phyloP scores from a whole-genome alignment of 2,888 invertebrate species.

The Dysmachus trigonus region DNA sequence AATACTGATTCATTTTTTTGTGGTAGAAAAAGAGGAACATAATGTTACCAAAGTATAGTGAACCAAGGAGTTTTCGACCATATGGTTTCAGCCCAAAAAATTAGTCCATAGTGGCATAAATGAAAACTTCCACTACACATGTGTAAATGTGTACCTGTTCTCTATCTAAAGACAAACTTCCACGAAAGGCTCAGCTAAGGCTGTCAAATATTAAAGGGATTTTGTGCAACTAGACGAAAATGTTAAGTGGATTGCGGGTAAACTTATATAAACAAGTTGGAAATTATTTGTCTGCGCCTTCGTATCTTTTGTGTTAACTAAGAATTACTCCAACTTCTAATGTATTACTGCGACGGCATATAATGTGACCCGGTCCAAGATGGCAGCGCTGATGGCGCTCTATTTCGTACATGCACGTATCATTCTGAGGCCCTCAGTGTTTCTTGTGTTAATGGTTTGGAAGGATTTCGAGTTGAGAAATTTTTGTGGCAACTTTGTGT shows the following conservation, averaged over 20 bases:
- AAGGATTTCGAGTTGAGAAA: neutral
- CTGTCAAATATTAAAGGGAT: neutral
- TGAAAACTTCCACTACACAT: neutral
- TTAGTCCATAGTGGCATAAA: neutral
- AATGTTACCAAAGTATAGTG: too few relatives aligned
- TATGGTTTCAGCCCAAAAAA: neutral
- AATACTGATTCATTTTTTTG: too few relatives aligned
- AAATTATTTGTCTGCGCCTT: neutral
- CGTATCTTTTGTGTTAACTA: neutral
- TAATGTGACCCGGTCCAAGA: neutral
- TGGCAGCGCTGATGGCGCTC: neutral
- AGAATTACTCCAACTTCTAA: neutral
- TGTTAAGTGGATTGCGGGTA: neutral
- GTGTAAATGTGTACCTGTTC: neutral
- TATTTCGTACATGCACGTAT: neutral
- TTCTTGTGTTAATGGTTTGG: neutral
- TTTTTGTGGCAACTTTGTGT: neutral
- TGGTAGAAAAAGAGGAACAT: too few relatives aligned
- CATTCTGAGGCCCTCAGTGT: neutral
- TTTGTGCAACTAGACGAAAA: neutral
- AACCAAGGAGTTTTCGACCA: neutral
- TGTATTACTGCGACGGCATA: neutral
- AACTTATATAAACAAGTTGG: neutral
- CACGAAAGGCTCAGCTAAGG: neutral
- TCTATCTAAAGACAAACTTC: neutral